Evolutionary conservation across 1,140 invertebrate species (phyloP).

Genomic region (Drosophila pallidifrons): DNA sequence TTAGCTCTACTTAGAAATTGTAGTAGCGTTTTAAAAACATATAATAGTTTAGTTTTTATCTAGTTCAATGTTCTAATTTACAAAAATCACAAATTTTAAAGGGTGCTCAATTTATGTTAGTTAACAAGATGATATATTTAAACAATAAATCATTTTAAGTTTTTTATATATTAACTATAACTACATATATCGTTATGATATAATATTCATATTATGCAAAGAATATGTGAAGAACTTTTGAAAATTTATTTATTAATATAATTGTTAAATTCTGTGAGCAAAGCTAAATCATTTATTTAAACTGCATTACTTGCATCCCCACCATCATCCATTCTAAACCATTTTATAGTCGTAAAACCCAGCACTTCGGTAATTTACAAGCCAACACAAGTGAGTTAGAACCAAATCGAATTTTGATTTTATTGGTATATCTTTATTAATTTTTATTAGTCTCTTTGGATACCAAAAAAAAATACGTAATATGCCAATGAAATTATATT

Average conservation of each 20-base stretch:
- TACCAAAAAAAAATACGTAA: background rate
- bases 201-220: no score
- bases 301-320: background rate
- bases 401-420: conserved; percentile 1
- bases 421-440: conserved; percentile 30
- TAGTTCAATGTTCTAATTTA: no score
- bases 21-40: conserved; percentile 46
- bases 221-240: no score
- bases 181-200: no score
- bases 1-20: conserved; percentile 23
- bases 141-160: no score
- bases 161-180: no score
- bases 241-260: no score
- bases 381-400: background rate
- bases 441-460: background rate
- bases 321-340: background rate
- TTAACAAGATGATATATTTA: no score
- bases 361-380: conserved; percentile 59
- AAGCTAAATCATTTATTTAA: background rate
- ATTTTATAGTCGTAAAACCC: conserved; percentile 52
- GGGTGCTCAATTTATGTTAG: no score
- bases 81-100: no score
- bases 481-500: background rate
- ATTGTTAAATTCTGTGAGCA: background rate
- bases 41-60: conserved; percentile 24